Evolutionary conservation across 2,797 vertebrate species (phyloP), one percentile per base, ranked within the genome.

Genomic region (Characodon lateralis): DNA sequence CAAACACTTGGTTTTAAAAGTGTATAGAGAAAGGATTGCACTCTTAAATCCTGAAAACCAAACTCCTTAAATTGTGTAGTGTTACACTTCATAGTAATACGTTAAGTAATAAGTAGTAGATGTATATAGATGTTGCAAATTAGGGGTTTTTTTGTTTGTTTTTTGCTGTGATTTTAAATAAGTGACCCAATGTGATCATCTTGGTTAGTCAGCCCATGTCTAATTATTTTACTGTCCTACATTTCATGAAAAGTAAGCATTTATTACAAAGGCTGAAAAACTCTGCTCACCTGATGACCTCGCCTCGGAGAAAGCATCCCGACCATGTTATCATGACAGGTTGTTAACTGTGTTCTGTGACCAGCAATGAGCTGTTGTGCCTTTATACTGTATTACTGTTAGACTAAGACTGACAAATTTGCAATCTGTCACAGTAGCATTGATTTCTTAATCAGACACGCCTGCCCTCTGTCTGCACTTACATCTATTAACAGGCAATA

Each of bases 321-420:
- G n/a, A 77, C 50, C 77, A 68, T 76, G 68, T 71, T 0, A 35
- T 72, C 20, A 1, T 46, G 65, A 31, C n/a, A 68, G 65, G 78
- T 76, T 81, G 43, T 58, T n/a, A 68, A 72, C 71, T 51, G 78
- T 78, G 78, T 61, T 61, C 71, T 55, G 77, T 80, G 89, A 89
- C 76, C 75, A 48, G 78, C 74, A 55, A 83, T 78, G 84, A 93
- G 89, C 90, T 90, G 88, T 87, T 86, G 92, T 94, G 93, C 94
- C 93, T 94, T 93, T 89, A 87, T 91, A 87, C 87, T 88, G 70
- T 46, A 86, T 90, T 81, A 91, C 87, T 91, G 87, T 91, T 89
- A 74, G 28, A 28, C 58, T 78, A 73, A 86, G 86, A 76, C 55
- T 50, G 74, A 83, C 66, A 80, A 81, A 72, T 55, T 48, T 8